Base-by-base conservation (phyloP, 1,140 invertebrate species). In the Eumaeus atala region DNA sequence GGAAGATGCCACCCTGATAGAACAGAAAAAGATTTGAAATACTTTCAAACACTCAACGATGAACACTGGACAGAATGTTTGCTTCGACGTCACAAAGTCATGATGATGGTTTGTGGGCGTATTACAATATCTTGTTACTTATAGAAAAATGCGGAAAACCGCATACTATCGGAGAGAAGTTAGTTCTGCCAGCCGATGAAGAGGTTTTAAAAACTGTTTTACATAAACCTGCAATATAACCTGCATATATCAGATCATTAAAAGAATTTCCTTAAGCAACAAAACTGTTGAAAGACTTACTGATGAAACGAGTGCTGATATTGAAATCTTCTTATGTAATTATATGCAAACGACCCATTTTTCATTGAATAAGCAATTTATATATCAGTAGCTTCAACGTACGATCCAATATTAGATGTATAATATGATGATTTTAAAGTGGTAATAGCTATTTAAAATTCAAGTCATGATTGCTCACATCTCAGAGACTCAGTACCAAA, bases 41-140 rank as follows among this genome's bases (percentile, higher is more conserved):
- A 62, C 35, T 58, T 59, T 57, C 21, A 28, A 28, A 28, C 21
- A 28, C 21, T 28, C 21, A 28, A 28, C 2, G 21, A 28, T 28
- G 21, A 66, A 48, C 51, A 21, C 7, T 58, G 51, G 21, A 54
- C 33, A 54, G 51, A 54, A 56, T 56, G 50, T 28, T 28, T 6
- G 21, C 21, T 28, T 28, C 21, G 21, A 28, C 21, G 21, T 28
- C 6, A 54, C 28, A 61, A 62, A 64, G 51, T 58, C 61, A 77
- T 44, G 70, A 74, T 71, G 74, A 76, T 73, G 74, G 66, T 50
- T 77, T 77, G 54, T 64, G 60, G 38, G 70, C 70, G 12, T 83
- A 72, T 66, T 80, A 79, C 61, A 80, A 77, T 67, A 79, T 81
- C 50, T 82, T 67, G 17, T 58, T 70, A 66, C 59, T 77, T 47